Conservation (phyloP, 2,113 vertebrate species). For the Erythrocercus mccallii region DNA sequence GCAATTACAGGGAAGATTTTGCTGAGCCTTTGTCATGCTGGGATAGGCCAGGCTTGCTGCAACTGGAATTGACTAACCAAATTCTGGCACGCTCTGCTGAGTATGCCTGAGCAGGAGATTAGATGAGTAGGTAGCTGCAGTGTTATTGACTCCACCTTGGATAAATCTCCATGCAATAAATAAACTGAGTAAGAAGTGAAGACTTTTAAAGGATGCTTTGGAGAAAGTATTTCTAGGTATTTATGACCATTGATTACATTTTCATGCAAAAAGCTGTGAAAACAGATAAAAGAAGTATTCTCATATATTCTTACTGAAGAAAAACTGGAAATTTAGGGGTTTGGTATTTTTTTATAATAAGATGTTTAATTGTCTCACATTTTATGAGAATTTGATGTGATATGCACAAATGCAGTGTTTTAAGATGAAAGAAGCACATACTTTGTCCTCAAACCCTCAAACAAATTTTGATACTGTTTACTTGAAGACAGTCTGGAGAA, state of each 20-base stretch:
- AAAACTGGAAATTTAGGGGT: neutral
- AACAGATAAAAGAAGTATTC: neutral
- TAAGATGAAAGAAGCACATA: neutral
- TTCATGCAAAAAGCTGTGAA: neutral
- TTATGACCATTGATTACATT: neutral
- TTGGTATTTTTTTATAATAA: neutral
- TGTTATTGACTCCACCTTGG: constrained; percentile 31
- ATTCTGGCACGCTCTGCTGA: neutral
- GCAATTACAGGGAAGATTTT: neutral
- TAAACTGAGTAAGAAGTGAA: neutral
- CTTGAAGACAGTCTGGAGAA: neutral
- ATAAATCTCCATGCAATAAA: neutral
- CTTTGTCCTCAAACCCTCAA: neutral
- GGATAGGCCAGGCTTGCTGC: neutral
- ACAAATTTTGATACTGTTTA: neutral
- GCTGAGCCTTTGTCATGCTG: neutral
- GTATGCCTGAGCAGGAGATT: neutral
- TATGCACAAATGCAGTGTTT: neutral
- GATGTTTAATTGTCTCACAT: neutral
- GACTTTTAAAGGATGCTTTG: neutral
- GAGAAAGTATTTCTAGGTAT: neutral
- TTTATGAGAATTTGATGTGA: neutral
- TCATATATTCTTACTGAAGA: neutral
- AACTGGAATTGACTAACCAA: neutral
- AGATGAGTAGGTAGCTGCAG: neutral